Base-by-base conservation (phyloP, 2,113 vertebrate genomes). In the Aythya baeri region DNA sequence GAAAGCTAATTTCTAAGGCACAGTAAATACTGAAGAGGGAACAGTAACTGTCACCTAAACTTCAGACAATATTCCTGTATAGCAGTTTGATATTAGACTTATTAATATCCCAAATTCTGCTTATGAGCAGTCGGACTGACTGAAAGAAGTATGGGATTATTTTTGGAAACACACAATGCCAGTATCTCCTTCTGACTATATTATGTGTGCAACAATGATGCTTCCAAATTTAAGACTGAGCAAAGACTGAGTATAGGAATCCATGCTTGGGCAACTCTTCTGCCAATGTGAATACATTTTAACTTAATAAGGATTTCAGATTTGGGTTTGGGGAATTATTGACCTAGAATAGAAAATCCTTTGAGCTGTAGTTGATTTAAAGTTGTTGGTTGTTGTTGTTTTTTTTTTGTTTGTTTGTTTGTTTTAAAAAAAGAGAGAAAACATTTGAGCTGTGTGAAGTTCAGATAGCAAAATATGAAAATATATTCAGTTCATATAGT, bases 1-100 rank as follows among this genome's bases (percentile, higher is more conserved):
- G 49, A 89, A 94, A 27, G 59, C 23, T 61, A 34, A 49, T 65
- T 88, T 83, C 61, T 75, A 78, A 88, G 59, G 59, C 46, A 70
- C 44, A 59, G 31, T 31, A 77, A 62, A 63, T 63, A 75, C 8
- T 15, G 43, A 71, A 85, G 27, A 71, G 27, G 46, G 78, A 89
- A 74, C 16, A 67, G 38, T 25, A 91, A 38, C 41, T 41, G 18
- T 31, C 4, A 29, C 36, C 31, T 38, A 62, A 70, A 34, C 27
- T 62, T 79, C 17, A 72, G 58, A 58, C 26, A 62, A 49, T 62
- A 87, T 74, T 79, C 49, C n/a, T 52, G 5, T 34, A 9, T 8
- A 57, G 32, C 27, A 70, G 9, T 65, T 85, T 76, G 46, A 22
- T 66, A 5, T 34, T 34, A 67, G 59, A 46, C 44, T 73, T 63